Conservation (phyloP, 2,888 invertebrate species). For the Limnephilus auricula region DNA sequence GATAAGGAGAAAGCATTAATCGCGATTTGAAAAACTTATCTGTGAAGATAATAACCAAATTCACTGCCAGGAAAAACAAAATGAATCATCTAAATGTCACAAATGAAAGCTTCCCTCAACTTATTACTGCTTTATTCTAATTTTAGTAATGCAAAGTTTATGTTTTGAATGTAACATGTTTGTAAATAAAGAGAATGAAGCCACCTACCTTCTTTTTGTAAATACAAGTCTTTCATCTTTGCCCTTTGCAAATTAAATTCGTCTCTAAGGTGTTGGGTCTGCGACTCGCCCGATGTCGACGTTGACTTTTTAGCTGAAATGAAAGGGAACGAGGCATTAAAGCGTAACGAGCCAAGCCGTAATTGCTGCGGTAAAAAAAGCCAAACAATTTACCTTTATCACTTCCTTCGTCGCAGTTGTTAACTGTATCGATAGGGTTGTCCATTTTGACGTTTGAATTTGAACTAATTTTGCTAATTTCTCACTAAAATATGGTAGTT, state of each 20-base stretch:
- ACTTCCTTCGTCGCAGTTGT: slow-evolving; percentile 52
- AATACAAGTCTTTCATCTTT: slow-evolving; percentile 93
- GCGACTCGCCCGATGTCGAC: slow-evolving; percentile 71
- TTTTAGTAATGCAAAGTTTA: neutral
- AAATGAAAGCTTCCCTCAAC: neutral
- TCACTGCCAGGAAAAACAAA: neutral
- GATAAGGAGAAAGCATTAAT: neutral
- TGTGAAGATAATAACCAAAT: neutral
- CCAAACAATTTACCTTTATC: slow-evolving; percentile 51
- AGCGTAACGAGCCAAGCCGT: neutral
- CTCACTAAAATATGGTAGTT: neutral
- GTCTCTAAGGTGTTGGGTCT: slow-evolving; percentile 85
- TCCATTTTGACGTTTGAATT: slow-evolving; percentile 55
- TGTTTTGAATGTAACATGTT: neutral
- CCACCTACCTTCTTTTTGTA: slow-evolving; percentile 91
- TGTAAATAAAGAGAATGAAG: neutral
- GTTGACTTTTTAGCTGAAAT: slow-evolving; percentile 24
- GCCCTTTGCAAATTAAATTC: slow-evolving; percentile 95
- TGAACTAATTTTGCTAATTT: neutral
- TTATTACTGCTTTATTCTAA: neutral
- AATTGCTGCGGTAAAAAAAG: slow-evolving; percentile 34
- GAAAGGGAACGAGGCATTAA: neutral
- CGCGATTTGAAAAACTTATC: neutral
- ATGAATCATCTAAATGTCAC: neutral
- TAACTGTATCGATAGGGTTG: slow-evolving; percentile 49